Base-by-base conservation (phyloP, 2,888 invertebrate genomes). In the Oxystoma pomonae region DNA sequence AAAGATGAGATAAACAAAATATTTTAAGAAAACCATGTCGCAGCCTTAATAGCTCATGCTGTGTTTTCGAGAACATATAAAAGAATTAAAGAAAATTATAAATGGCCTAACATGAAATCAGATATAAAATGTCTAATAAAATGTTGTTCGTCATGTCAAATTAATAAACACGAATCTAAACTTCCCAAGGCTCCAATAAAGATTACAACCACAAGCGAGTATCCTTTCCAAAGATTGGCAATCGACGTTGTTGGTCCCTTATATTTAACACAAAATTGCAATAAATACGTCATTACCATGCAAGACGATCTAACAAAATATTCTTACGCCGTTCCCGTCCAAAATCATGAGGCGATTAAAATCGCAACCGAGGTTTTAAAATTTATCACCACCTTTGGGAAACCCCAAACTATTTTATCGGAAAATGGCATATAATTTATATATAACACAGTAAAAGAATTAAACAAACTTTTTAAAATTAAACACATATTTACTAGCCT, bases 331-430 rank as follows among this genome's bases (percentile, higher is more conserved):
- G 35, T 59, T 5, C 62, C 74, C 18, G 58, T 75, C 12, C 61
- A 61, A 5, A 71, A 74, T 65, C 73, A 75, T 62, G 72, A 73
- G 61, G 35, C 35, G 35, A 35, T 35, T 35, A 35, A 3, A 12
- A 35, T 35, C 35, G 35, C 35, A 35, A 35, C 3, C 16, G 55
- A 64, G 22, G 62, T 79, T 1, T 56, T 74, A 7, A 69, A 76
- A 52, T 74, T 76, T 52, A 75, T 76, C 17, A 58, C 35, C 12
- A 17, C 7, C 1, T 77, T 77, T 63, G 77, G 78, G 12, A 74
- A 78, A 9, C 77, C 79, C 1, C 72, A 75, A 66, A 60, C 60
- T 5, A 70, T 78, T 22, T 60, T 80, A 0, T 73, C 78, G 0
- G 80, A 81, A 64, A 74, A 76, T 71, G 80, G 70, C 16, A 35